phyloP scores from a whole-genome alignment of 2,888 invertebrate genomes.

The Euplexia lucipara region DNA sequence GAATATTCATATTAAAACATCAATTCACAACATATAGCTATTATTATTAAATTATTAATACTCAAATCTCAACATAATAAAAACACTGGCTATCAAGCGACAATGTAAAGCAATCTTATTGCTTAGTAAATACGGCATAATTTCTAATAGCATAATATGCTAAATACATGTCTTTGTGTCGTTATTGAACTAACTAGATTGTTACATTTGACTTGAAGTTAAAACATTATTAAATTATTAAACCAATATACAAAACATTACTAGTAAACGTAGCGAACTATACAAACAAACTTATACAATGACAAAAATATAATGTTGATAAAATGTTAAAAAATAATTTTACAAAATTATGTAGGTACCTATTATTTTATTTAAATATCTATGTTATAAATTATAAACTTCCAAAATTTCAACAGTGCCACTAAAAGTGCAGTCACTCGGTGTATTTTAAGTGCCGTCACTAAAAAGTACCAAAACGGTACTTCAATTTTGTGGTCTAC shows the following conservation, averaged over 20 bases:
- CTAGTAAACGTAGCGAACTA: slow-evolving; percentile 17
- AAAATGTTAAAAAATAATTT: neutral
- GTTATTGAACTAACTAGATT: slow-evolving; percentile 19
- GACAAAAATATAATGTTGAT: neutral
- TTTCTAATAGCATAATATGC: slow-evolving; percentile 38
- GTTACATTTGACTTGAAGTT: slow-evolving; percentile 24
- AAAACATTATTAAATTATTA: slow-evolving; percentile 22
- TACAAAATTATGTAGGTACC: slow-evolving; percentile 12
- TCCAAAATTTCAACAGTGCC: slow-evolving; percentile 33
- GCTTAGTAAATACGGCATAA: slow-evolving; percentile 69
- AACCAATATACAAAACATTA: slow-evolving; percentile 30
- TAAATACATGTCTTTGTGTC: slow-evolving; percentile 34
- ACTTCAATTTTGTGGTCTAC: slow-evolving; percentile 25
- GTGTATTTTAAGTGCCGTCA: slow-evolving; percentile 32
- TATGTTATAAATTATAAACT: neutral
- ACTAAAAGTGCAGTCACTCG: slow-evolving; percentile 9
- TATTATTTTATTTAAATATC: neutral
- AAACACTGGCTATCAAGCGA: slow-evolving; percentile 38
- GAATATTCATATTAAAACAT: neutral
- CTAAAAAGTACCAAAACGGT: slow-evolving; percentile 33
- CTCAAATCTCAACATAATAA: slow-evolving; percentile 8
- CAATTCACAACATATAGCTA: slow-evolving; percentile 9
- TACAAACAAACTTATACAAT: slow-evolving; percentile 29
- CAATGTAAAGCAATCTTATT: slow-evolving; percentile 72
- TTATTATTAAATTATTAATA: neutral